Percentiles rank a stretch among this genome's conserved stretches.
These are phyloP conservation scores for Falco peregrinus DNA, from an alignment of 2,797 vertebrate species.

Conservation along the genomic window DNA sequence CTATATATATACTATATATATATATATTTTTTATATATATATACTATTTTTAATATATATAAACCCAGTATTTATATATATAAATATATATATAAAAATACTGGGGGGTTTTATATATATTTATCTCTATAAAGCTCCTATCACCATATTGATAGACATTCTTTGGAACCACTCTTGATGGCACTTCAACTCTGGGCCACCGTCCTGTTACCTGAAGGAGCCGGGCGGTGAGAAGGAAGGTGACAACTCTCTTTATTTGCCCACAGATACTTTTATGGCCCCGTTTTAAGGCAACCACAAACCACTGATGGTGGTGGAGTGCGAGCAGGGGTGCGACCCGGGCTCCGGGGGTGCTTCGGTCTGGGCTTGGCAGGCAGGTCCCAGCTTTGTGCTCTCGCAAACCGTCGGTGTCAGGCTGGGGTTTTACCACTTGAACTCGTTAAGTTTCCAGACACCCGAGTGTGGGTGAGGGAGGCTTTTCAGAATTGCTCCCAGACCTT, in stretches of 20 bases:
- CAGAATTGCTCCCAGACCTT: neutral
- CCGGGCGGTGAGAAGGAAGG: neutral
- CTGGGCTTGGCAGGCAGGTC: neutral
- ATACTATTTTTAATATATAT: too few species aligned
- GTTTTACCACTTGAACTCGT: neutral
- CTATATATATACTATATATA: too few species aligned
- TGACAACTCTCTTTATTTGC: neutral
- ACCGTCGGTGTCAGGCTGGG: neutral
- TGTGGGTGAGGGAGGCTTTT: neutral
- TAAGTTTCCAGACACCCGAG: neutral
- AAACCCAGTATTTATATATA: too few species aligned
- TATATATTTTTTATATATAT: too few species aligned
- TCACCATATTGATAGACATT: too few species aligned
- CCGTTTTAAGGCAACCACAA: neutral
- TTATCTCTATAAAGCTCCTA: too few species aligned
- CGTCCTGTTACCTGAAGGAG: neutral
- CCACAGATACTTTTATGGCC: neutral
- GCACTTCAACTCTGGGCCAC: too few species aligned
- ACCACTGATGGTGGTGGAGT: neutral
- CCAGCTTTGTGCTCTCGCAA: neutral
- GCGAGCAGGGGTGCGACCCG: too few species aligned
- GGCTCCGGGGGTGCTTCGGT: neutral
- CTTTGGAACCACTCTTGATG: too few species aligned
- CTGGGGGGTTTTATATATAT: too few species aligned
- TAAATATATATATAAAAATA: too few species aligned